Evolutionary conservation across 2,888 invertebrate species (phyloP).

Genomic region (Drosophila mercatorum): DNA sequence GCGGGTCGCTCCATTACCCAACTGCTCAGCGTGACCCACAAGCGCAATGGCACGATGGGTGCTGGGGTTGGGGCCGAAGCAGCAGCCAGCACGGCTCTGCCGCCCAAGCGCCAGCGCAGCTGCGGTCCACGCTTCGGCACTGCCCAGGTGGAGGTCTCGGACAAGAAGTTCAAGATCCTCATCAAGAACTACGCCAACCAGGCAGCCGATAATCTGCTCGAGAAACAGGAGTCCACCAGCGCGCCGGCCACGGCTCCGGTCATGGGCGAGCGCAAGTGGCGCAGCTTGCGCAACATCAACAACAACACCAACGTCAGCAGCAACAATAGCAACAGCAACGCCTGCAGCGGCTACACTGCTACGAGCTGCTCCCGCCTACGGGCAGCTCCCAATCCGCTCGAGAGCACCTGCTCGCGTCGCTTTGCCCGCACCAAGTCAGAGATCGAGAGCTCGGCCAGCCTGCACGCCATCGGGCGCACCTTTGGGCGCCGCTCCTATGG

Average conservation of each 20-base stretch:
- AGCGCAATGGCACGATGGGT: constrained; percentile 45
- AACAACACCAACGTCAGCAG: constrained; percentile 18
- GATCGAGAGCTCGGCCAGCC: constrained; percentile 53
- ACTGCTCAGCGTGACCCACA: constrained; percentile 56
- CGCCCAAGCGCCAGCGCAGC: constrained; percentile 77
- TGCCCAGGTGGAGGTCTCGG: constrained; percentile 42
- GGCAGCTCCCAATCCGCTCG: constrained; percentile 14
- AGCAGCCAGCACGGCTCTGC: constrained; percentile 33
- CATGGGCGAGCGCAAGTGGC: constrained; percentile 64
- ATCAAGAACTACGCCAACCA: constrained; percentile 66
- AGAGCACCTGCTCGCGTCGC: constrained; percentile 44
- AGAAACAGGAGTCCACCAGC: constrained; percentile 39
- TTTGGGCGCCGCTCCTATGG: constrained; percentile 66
- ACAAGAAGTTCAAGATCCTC: constrained; percentile 70
- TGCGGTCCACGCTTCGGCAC: constrained; percentile 76
- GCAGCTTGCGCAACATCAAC: constrained; percentile 62
- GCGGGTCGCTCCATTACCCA: constrained; percentile 74
- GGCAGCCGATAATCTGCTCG: constrained; percentile 38
- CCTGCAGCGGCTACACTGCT: not conserved
- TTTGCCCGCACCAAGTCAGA: constrained; percentile 68
- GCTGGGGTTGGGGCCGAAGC: constrained; percentile 24
- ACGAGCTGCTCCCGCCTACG: constrained; percentile 24
- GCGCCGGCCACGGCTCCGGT: constrained; percentile 52
- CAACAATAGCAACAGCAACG: constrained; percentile 4
- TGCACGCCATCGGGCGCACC: constrained; percentile 74